These are phyloP conservation scores for Euphonia xanthogaster DNA, from an alignment of 2,797 vertebrate species.

Conservation along the genomic window DNA sequence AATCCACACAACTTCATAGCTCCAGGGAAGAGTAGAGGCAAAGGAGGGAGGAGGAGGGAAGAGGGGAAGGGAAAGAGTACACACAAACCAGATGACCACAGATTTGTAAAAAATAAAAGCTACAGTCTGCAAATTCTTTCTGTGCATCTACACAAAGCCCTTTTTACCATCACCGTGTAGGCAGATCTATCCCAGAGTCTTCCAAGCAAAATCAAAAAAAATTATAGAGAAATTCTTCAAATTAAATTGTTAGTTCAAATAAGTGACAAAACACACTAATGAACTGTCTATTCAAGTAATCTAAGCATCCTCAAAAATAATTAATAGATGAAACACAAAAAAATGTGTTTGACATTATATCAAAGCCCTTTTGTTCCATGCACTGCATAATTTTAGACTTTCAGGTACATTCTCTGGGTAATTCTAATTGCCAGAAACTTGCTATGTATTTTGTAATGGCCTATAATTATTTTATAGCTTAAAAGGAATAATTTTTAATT, in stretches of 20 bases:
- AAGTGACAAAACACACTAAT: slow-evolving; percentile 28
- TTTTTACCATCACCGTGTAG: background rate
- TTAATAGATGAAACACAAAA: slow-evolving; percentile 34
- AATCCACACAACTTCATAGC: slow-evolving; percentile 35
- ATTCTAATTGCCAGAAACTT: background rate
- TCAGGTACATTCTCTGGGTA: background rate
- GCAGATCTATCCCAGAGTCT: background rate
- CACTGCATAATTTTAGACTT: background rate
- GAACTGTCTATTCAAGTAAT: slow-evolving; percentile 48
- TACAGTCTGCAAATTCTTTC: background rate
- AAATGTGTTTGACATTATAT: background rate
- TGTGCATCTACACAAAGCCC: background rate
- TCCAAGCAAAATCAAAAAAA: background rate
- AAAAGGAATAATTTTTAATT: background rate
- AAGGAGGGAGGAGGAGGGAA: background rate
- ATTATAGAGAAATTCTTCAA: background rate
- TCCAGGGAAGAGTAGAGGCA: background rate
- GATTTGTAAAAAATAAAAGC: background rate
- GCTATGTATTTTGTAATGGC: background rate
- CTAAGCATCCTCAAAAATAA: background rate
- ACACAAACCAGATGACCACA: background rate
- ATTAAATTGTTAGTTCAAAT: background rate
- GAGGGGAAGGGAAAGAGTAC: background rate
- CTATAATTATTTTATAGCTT: background rate
- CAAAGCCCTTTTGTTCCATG: background rate